Evolutionary conservation across 2,113 vertebrate genomes (phyloP).

Genomic region (Phaethon lepturus): DNA sequence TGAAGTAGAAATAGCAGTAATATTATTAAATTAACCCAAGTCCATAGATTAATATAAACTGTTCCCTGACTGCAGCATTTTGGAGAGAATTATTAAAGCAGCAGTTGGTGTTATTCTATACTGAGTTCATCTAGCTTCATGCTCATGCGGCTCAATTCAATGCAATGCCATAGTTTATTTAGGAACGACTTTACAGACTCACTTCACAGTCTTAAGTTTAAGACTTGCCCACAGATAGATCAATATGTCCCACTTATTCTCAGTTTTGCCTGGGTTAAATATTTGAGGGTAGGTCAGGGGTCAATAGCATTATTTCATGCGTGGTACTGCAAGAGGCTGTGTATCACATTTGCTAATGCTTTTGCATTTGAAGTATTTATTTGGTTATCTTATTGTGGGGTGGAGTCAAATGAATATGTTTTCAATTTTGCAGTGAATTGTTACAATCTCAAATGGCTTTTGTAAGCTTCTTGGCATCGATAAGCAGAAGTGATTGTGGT

Average conservation of each 20-base stretch:
- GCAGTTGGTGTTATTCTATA: background rate
- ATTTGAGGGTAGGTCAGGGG: background rate
- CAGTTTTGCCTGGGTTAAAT: background rate
- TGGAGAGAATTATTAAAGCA: background rate
- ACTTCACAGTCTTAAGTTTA: background rate
- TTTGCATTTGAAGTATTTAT: background rate
- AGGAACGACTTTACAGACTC: background rate
- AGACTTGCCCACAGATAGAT: background rate
- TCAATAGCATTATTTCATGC: background rate
- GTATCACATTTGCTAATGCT: background rate
- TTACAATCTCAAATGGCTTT: conserved; percentile 1
- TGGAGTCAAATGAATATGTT: background rate
- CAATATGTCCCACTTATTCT: background rate
- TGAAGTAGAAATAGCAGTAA: background rate
- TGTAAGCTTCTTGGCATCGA: background rate
- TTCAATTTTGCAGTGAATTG: conserved; percentile 5
- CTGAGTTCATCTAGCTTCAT: background rate
- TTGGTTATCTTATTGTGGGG: background rate
- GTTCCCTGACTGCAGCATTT: background rate
- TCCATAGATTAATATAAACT: background rate
- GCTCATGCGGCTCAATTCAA: background rate
- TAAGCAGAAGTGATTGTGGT: background rate
- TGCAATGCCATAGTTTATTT: background rate
- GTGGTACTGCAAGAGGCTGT: background rate
- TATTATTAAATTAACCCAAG: conserved; percentile 5